Conservation (phyloP, 2,888 invertebrate species). For the Drosophila tripunctata region DNA sequence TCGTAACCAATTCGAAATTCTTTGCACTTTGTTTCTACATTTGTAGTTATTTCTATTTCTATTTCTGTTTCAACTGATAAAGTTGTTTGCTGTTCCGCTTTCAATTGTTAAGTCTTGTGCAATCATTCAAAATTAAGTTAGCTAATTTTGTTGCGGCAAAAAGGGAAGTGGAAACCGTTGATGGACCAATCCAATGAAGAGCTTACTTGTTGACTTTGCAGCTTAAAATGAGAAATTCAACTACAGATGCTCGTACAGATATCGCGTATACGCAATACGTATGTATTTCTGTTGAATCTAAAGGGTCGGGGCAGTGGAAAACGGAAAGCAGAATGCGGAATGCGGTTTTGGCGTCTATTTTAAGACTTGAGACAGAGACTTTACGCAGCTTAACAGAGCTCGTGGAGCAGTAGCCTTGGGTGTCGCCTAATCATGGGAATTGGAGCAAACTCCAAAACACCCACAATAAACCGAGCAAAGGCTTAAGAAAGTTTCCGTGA, state of each 20-base stretch:
- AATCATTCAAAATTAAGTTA: slow-evolving; percentile 22
- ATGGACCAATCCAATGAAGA: slow-evolving; percentile 50
- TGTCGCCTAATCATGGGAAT: slow-evolving; percentile 17
- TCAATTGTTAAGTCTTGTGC: slow-evolving; percentile 13
- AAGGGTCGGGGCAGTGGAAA: neutral
- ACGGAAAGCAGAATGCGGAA: neutral
- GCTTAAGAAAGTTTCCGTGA: slow-evolving; percentile 60
- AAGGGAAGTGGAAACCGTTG: slow-evolving; percentile 1
- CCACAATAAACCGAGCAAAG: slow-evolving; percentile 19
- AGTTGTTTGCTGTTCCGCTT: slow-evolving; percentile 6
- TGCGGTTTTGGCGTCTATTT: slow-evolving; percentile 25
- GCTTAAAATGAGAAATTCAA: slow-evolving; percentile 17
- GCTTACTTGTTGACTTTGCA: slow-evolving; percentile 64
- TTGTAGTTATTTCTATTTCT: neutral
- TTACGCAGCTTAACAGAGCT: slow-evolving; percentile 54
- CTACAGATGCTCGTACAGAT: neutral
- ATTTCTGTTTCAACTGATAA: slow-evolving; percentile 20
- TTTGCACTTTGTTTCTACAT: slow-evolving; percentile 4
- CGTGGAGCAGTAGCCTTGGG: slow-evolving; percentile 18
- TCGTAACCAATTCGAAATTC: neutral
- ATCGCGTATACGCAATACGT: neutral
- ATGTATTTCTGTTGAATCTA: no score
- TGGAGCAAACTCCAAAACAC: neutral
- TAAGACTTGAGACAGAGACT: slow-evolving; percentile 48
- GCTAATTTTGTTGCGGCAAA: neutral